These are phyloP conservation scores for Manis javanica DNA, from an alignment of 2,797 vertebrate genomes.

Conservation along the genomic window DNA sequence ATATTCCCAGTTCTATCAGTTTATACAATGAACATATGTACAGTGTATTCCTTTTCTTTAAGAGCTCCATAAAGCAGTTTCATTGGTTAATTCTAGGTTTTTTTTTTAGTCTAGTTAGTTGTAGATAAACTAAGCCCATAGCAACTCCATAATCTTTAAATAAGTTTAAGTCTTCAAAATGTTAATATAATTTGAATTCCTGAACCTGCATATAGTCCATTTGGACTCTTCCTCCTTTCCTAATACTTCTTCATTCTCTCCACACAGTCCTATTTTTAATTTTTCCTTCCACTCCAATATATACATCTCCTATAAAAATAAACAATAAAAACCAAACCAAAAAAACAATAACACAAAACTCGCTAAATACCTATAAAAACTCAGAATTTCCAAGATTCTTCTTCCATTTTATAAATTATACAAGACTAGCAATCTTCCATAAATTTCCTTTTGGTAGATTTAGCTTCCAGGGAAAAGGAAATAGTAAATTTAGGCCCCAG, in stretches of 20 bases:
- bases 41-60: background rate
- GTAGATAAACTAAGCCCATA: background rate
- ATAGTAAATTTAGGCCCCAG: background rate
- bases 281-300: background rate
- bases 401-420: constrained; percentile 8
- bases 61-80: background rate
- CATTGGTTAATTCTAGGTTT: background rate
- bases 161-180: background rate
- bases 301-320: background rate
- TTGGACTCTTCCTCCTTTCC: background rate
- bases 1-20: background rate
- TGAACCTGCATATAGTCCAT: background rate
- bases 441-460: constrained; percentile 13
- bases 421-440: background rate
- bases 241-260: background rate
- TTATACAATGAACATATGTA: background rate
- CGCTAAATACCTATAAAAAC: background rate
- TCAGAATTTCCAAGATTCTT: background rate
- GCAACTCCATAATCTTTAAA: background rate
- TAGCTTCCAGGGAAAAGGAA: background rate
- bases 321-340: background rate
- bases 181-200: background rate
- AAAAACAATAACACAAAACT: background rate
- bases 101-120: background rate
- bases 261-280: background rate